phyloP scores from a whole-genome alignment of 1,140 invertebrate genomes.

The Mizuhopecten yessoensis region DNA sequence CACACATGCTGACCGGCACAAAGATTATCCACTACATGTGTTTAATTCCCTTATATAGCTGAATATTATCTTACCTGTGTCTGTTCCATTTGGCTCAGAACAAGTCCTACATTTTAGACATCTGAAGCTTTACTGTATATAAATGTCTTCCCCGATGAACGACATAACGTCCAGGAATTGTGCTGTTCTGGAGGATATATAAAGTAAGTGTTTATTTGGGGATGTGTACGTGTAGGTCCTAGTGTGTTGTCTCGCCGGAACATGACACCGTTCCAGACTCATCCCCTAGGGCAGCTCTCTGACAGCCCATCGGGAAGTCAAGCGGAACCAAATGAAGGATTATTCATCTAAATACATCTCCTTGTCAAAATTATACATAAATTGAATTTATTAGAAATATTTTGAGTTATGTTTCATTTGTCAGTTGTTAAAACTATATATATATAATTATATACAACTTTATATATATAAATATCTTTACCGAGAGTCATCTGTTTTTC shows the following conservation, averaged over 20 bases:
- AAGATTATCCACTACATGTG: not conserved
- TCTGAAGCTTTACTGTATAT: not conserved
- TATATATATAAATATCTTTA: not conserved
- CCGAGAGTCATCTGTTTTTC: not conserved
- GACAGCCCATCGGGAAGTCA: not conserved
- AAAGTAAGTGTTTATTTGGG: too few species aligned
- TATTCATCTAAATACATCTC: constrained; percentile 10
- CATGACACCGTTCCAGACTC: not conserved
- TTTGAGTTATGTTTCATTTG: not conserved
- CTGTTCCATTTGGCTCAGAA: not conserved
- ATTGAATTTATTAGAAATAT: constrained; percentile 5
- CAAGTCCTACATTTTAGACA: not conserved
- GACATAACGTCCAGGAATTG: not conserved
- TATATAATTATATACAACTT: too few species aligned
- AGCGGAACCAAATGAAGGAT: not conserved
- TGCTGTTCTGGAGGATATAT: not conserved
- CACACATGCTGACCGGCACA: not conserved
- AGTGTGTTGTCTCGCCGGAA: not conserved
- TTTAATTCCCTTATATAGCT: not conserved
- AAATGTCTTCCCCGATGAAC: too few species aligned
- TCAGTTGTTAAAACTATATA: not conserved
- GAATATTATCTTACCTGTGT: not conserved
- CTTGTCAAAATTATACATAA: constrained; percentile 35
- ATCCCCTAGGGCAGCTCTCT: not conserved
- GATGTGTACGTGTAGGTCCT: not conserved